Conservation (phyloP, 2,113 vertebrate species). For the Fregata magnificens region DNA sequence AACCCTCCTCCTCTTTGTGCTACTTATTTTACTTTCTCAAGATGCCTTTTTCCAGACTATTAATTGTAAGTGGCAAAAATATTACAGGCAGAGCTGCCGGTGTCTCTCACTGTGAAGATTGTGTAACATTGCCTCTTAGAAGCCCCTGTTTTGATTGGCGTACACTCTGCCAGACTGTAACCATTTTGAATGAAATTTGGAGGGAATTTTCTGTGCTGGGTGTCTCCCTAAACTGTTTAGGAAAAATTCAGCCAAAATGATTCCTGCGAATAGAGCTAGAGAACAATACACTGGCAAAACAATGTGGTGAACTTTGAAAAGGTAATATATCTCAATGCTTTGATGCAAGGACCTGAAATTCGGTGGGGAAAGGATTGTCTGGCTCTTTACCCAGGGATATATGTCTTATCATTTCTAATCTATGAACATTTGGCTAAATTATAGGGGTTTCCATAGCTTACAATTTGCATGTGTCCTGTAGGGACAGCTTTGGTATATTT, state of each 20-base stretch:
- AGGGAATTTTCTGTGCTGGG: background rate
- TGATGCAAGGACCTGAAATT: background rate
- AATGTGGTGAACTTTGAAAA: background rate
- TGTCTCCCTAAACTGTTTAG: background rate
- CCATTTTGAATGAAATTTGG: background rate
- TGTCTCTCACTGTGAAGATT: constrained; percentile 1
- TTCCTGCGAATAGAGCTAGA: background rate
- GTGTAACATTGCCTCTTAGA: background rate
- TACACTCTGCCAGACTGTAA: background rate
- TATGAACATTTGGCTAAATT: background rate
- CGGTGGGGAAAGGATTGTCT: background rate
- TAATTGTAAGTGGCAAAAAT: constrained; percentile 58
- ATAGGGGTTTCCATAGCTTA: background rate
- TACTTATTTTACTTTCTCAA: constrained; percentile 53
- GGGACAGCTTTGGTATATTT: background rate
- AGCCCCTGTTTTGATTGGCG: background rate
- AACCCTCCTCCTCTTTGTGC: constrained; percentile 56
- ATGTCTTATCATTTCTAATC: background rate
- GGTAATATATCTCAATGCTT: background rate
- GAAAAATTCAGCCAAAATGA: background rate
- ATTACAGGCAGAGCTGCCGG: constrained; percentile 8
- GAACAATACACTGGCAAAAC: background rate
- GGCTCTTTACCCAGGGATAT: background rate
- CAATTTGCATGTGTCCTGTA: background rate
- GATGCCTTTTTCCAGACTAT: constrained; percentile 49